Base-by-base conservation (phyloP, 2,888 invertebrate genomes). In the Tetropium fuscum region DNA sequence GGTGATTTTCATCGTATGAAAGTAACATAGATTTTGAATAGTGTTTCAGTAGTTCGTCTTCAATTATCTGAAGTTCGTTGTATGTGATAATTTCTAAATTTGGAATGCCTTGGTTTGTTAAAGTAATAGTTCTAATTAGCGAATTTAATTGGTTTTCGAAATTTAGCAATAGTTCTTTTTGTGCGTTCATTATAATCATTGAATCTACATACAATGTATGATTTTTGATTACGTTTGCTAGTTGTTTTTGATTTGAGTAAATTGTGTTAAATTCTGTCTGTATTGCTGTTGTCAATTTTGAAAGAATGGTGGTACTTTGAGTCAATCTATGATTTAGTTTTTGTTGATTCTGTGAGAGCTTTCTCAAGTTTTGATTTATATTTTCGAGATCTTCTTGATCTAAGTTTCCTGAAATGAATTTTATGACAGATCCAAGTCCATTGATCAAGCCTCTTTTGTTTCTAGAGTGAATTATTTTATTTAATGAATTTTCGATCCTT, bases 1-100 rank as follows among this genome's bases (percentile, higher is more conserved):
- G 43, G 20, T 43, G 43, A 11, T 20, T 43, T 20, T 40, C 40
- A 10, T 43, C 43, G 25, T 43, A 43, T 18, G 43, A 43, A 3
- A 36, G 36, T 36, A 36, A 36, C 36, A 36, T 36, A 6, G 36
- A 36, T 36, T 36, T 36, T 36, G 36, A 7, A 36, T 36, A 8
- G 3, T 34, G 34, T 8, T 34, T n/a, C n/a, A 36, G 15, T 10
- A 3, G 11, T 36, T 36, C 36, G 11, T 36, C 36, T 10, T 36
- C 36, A 36, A 36, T 36, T 15, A 36, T 3, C 15, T 36, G 36
- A 36, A 36, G 36, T 3, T 36, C 15, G 36, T 11, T 36, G 15
- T 36, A 15, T 10, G 36, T 13, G 11, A 36, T 36, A 10, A 36
- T 36, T 36, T 36, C 36, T 36, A 36, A 10, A 36, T 36, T 36